phyloP scores from a whole-genome alignment of 2,888 invertebrate genomes.

The Pterostichus niger region DNA sequence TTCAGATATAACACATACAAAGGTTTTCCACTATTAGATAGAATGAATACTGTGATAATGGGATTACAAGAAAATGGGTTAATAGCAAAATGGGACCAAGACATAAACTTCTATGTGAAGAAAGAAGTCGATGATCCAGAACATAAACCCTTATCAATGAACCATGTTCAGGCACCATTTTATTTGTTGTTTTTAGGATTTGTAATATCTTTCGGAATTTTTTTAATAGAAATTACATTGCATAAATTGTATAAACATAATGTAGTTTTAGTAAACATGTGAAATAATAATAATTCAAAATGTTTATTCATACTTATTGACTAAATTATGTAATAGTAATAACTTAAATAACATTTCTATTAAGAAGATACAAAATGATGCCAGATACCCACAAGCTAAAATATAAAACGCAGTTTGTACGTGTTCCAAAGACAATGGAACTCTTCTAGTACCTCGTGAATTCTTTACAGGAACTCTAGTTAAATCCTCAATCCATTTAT shows the following conservation, averaged over 20 bases:
- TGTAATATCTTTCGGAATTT: not conserved
- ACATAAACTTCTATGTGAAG: conserved; percentile 12
- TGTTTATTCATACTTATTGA: too few species aligned
- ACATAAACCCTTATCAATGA: conserved; percentile 25
- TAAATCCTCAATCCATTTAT: conserved; percentile 21
- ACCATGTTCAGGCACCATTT: conserved; percentile 47
- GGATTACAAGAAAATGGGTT: conserved; percentile 45
- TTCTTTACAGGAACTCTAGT: not conserved
- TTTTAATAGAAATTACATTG: conserved; percentile 14
- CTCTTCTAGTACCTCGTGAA: not conserved
- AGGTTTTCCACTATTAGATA: conserved; percentile 40
- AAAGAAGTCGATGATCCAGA: conserved; percentile 1
- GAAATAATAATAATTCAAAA: not conserved
- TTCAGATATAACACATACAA: conserved; percentile 51
- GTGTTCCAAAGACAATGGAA: conserved; percentile 28
- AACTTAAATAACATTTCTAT: conserved; percentile 7
- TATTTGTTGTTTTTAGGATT: conserved; percentile 23
- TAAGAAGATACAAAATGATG: not conserved
- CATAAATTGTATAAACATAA: not conserved
- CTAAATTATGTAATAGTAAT: not conserved
- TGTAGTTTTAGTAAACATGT: not conserved
- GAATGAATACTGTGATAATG: conserved; percentile 27
- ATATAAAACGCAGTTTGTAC: conserved; percentile 34
- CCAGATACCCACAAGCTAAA: conserved; percentile 6
- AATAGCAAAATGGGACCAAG: conserved; percentile 51